phyloP scores from a whole-genome alignment of 1,140 invertebrate genomes.

The Leptinotarsa defecta region DNA sequence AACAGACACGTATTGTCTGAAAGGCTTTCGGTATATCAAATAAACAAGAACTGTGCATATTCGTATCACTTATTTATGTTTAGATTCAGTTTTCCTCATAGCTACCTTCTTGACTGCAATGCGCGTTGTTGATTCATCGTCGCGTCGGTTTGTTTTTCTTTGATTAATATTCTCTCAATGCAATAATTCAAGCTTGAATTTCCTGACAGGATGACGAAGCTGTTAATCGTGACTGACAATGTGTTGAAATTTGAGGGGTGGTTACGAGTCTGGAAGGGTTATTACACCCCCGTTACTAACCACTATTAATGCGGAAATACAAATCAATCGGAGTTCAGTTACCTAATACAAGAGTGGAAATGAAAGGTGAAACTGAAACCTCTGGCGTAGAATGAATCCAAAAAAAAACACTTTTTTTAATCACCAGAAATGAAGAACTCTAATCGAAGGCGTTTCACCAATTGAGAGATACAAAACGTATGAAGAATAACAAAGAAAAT shows the following conservation, averaged over 20 bases:
- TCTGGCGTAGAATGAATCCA: too few species aligned
- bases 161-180: neutral
- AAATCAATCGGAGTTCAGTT: too few species aligned
- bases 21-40: neutral
- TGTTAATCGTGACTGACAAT: neutral
- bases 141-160: neutral
- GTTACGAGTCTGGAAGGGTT: neutral
- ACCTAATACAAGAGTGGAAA: too few species aligned
- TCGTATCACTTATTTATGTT: neutral
- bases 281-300: neutral
- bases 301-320: too few species aligned
- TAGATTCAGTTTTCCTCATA: neutral
- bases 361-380: too few species aligned
- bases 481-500: too few species aligned
- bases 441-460: too few species aligned
- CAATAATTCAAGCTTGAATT: slow-evolving; percentile 9
- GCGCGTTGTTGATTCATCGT: neutral
- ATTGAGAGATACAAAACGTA: too few species aligned
- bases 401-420: too few species aligned
- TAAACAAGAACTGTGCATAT: neutral
- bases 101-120: neutral
- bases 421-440: too few species aligned
- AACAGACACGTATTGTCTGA: neutral
- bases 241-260: neutral
- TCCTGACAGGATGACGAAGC: neutral